These are phyloP conservation scores for Drosophila subpulchrella DNA, from an alignment of 1,140 invertebrate genomes.

Conservation along the genomic window DNA sequence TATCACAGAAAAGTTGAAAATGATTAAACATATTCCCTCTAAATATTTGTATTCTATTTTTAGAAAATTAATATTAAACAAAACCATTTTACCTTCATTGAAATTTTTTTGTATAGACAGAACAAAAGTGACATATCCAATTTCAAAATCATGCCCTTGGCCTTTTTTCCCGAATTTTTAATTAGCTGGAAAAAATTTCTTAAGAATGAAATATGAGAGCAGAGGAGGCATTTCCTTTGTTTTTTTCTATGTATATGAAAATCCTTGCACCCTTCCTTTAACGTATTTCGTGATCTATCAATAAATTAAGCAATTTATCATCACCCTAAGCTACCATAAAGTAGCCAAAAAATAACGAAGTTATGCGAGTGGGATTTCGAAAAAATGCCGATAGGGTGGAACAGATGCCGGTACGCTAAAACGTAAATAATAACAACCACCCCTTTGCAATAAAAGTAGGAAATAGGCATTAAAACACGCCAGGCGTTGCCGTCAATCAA, in stretches of 20 bases:
- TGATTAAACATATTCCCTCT: neutral
- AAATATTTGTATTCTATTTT: neutral
- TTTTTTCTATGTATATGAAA: neutral
- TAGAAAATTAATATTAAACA: too few species aligned
- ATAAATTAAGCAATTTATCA: conserved; percentile 65
- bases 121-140: neutral
- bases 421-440: conserved; percentile 42
- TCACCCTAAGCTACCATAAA: conserved; percentile 29
- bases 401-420: conserved; percentile 52
- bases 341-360: conserved; percentile 26
- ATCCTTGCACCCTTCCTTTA: neutral
- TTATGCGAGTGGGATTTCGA: conserved; percentile 19
- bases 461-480: conserved; percentile 59
- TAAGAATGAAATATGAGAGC: conserved; percentile 12
- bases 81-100: neutral
- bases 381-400: conserved; percentile 32
- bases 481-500: conserved; percentile 71
- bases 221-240: neutral
- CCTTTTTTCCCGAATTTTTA: conserved; percentile 3
- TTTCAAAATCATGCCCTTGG: neutral
- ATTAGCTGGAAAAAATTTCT: neutral
- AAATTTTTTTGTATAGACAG: neutral
- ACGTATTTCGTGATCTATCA: conserved; percentile 15
- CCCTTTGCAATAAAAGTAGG: conserved; percentile 50
- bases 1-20: too few species aligned